Evolutionary conservation across 2,797 vertebrate species (phyloP).

Genomic region (Lepidocolaptes lacrymiger): DNA sequence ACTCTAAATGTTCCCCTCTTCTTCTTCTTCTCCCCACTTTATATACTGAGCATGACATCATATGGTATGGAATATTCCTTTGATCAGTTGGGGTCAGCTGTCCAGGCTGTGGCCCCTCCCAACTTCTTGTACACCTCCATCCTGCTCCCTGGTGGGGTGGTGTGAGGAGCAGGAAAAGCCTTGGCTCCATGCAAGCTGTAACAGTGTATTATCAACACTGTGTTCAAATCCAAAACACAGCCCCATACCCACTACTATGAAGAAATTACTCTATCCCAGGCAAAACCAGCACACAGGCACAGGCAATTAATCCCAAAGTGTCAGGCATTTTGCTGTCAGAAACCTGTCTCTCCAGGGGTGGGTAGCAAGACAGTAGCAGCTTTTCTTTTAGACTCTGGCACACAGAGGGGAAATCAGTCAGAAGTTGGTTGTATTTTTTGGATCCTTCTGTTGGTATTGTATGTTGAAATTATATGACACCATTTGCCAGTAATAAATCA

Average conservation of each 20-base stretch:
- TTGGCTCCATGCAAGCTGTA: neutral
- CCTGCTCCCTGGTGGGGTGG: neutral
- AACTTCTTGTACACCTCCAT: neutral
- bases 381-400: slow-evolving; percentile 20
- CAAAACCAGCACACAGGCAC: neutral
- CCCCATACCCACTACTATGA: neutral
- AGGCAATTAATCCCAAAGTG: neutral
- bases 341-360: slow-evolving; percentile 11
- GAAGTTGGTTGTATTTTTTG: slow-evolving; percentile 60
- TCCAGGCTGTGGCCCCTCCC: neutral
- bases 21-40: neutral
- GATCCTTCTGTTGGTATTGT: slow-evolving; percentile 51
- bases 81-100: neutral
- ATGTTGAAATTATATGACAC: slow-evolving; percentile 45
- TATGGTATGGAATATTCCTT: neutral
- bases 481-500: slow-evolving; percentile 62
- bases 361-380: slow-evolving; percentile 55
- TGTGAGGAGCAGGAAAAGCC: neutral
- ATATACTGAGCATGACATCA: neutral
- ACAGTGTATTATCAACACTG: neutral
- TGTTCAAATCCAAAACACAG: neutral
- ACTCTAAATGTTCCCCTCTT: neutral
- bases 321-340: neutral
- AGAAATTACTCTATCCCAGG: neutral
- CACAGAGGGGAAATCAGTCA: slow-evolving; percentile 1